Conservation (phyloP, 2,113 vertebrate species). For the Percopsis transmontana region DNA sequence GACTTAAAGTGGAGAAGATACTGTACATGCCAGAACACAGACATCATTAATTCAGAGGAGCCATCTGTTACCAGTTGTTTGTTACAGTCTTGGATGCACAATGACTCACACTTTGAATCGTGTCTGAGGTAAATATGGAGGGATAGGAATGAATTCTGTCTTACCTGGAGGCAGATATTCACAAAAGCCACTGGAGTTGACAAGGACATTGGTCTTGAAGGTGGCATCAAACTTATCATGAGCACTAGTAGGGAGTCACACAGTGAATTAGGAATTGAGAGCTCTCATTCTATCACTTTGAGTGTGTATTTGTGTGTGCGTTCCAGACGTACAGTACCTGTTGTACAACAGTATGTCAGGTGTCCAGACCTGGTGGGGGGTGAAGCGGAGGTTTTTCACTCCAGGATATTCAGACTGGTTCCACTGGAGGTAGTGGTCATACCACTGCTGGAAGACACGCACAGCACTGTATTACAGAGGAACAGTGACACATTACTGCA, state of each 20-base stretch:
- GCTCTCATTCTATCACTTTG: not conserved
- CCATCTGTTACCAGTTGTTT: conserved; percentile 4
- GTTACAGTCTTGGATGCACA: not conserved
- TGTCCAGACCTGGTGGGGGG: conserved; percentile 80
- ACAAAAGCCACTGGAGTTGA: conserved; percentile 84
- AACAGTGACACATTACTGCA: not conserved
- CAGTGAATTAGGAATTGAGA: conserved; percentile 11
- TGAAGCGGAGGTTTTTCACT: conserved; percentile 81
- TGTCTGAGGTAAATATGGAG: not conserved
- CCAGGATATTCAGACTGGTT: conserved; percentile 82
- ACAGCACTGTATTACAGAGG: conserved; percentile 7
- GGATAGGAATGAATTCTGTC: conserved; percentile 14
- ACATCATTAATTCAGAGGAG: not conserved
- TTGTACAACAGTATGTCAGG: conserved; percentile 83
- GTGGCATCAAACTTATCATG: conserved; percentile 83
- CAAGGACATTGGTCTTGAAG: conserved; percentile 81
- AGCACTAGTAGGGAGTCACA: conserved; percentile 63
- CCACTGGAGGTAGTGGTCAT: conserved; percentile 82
- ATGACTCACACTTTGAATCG: conserved; percentile 1
- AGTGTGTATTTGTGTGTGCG: conserved; percentile 1
- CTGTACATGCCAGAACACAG: not conserved
- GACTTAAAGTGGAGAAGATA: no score
- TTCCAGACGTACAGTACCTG: conserved; percentile 63
- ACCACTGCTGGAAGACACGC: conserved; percentile 75
- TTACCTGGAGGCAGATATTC: conserved; percentile 83